These are phyloP conservation scores for Pediacus dermestoides DNA, from an alignment of 2,888 invertebrate genomes.

Conservation along the genomic window DNA sequence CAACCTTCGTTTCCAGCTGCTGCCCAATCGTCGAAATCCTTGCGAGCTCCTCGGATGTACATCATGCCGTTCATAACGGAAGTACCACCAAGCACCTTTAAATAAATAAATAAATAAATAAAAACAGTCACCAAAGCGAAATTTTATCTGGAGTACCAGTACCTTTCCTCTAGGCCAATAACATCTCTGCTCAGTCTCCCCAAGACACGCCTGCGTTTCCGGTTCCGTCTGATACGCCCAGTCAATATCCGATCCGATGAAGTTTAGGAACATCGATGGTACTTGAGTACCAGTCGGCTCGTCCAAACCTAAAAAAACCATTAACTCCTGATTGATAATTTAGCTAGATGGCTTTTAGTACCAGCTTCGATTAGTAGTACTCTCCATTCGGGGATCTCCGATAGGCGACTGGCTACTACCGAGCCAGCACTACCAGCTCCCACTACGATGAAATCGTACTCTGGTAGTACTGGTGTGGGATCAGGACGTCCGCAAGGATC, in stretches of 20 bases:
- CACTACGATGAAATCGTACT: slow-evolving; percentile 74
- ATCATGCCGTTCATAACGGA: slow-evolving; percentile 96
- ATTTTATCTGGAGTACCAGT: slow-evolving; percentile 17
- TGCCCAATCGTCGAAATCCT: slow-evolving; percentile 87
- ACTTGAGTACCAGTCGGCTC: slow-evolving; percentile 86
- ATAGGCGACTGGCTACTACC: slow-evolving; percentile 67
- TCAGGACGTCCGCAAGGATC: slow-evolving; percentile 78
- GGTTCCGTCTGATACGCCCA: slow-evolving; percentile 86
- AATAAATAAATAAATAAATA: slow-evolving; percentile 5
- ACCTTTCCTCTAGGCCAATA: slow-evolving; percentile 86
- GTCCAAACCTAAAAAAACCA: slow-evolving; percentile 61
- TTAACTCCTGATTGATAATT: neutral
- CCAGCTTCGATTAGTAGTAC: slow-evolving; percentile 73
- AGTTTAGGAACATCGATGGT: slow-evolving; percentile 86
- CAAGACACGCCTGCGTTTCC: slow-evolving; percentile 71
- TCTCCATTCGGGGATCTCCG: slow-evolving; percentile 70
- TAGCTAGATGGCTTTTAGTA: slow-evolving; percentile 26
- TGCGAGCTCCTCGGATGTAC: slow-evolving; percentile 84
- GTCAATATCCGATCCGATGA: slow-evolving; percentile 81
- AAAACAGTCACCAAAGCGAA: neutral
- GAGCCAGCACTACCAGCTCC: slow-evolving; percentile 72
- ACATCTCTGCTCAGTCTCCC: slow-evolving; percentile 66
- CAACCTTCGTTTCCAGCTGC: slow-evolving; percentile 82
- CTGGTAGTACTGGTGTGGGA: slow-evolving; percentile 55
- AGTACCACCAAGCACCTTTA: slow-evolving; percentile 81